phyloP scores from a whole-genome alignment of 2,113 vertebrate species.

The Microtus oregoni region DNA sequence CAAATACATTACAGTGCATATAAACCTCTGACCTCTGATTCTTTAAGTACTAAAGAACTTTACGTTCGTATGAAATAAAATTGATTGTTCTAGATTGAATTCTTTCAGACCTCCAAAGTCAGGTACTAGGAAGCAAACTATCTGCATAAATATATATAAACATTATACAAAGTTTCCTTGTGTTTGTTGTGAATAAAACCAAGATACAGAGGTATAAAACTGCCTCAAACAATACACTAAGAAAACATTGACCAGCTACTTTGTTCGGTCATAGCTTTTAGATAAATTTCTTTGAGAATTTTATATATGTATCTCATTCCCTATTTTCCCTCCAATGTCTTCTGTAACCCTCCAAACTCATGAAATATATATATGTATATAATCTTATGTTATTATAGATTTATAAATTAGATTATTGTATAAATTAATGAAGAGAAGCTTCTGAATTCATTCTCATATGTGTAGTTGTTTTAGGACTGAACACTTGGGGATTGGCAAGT shows the following conservation, averaged over 20 bases:
- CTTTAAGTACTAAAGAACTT: constrained; percentile 50
- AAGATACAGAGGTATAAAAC: neutral
- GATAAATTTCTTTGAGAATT: neutral
- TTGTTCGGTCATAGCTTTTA: neutral
- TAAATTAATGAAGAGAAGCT: neutral
- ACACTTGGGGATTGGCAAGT: neutral
- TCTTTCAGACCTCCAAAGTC: neutral
- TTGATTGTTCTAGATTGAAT: neutral
- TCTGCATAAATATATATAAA: neutral
- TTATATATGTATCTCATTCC: neutral
- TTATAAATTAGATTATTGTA: neutral
- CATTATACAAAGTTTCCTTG: neutral
- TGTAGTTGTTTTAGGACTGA: neutral
- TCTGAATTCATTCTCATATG: neutral
- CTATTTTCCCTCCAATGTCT: neutral
- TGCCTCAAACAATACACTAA: neutral
- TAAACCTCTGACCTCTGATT: neutral
- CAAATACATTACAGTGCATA: neutral
- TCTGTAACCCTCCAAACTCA: neutral
- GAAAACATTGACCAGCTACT: constrained; percentile 26
- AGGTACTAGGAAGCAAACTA: neutral
- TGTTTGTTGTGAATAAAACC: neutral
- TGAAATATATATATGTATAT: too few relatives aligned
- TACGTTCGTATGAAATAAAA: neutral
- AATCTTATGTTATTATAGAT: neutral